These are phyloP conservation scores for Pocillopora meandrina DNA, from an alignment of 92 coral and sea anemone species.

Conservation along the genomic window DNA sequence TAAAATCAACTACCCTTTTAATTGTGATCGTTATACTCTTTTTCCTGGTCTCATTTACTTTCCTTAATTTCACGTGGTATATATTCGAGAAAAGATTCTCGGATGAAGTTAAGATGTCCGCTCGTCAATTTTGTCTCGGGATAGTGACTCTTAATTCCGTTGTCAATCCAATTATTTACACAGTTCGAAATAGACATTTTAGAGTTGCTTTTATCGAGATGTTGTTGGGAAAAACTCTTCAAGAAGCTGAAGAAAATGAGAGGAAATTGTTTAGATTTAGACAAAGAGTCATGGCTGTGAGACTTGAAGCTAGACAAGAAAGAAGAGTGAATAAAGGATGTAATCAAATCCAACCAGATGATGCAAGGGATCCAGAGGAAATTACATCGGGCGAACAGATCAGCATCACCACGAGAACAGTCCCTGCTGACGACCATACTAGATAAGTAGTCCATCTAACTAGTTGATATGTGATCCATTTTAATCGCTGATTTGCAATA, in stretches of 20 bases:
- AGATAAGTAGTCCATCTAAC: neutral
- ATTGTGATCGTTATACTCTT: neutral
- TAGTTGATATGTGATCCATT: too few relatives aligned
- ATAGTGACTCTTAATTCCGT: neutral
- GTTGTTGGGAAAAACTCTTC: neutral
- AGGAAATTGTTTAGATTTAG: neutral
- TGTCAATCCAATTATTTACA: conserved; percentile 10
- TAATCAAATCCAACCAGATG: too few relatives aligned
- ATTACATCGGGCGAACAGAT: too few relatives aligned
- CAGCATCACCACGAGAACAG: too few relatives aligned
- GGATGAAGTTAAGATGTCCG: neutral
- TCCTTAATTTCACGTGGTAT: neutral
- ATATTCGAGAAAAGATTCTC: neutral
- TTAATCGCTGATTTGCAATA: too few relatives aligned
- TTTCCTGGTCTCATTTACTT: neutral
- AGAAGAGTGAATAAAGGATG: too few relatives aligned
- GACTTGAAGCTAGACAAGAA: neutral
- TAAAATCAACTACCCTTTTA: neutral
- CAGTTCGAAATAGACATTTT: neutral
- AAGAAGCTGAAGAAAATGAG: neutral
- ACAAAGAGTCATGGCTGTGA: neutral
- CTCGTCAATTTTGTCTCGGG: neutral
- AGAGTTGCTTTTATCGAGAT: neutral
- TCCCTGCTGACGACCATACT: neutral
- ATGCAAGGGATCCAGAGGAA: too few relatives aligned